A percentile compares a stretch with the other conserved stretches of the same genome.
Conservation (phyloP, 2,113 vertebrate genomes). For the Neodontobutis hainanensis region DNA sequence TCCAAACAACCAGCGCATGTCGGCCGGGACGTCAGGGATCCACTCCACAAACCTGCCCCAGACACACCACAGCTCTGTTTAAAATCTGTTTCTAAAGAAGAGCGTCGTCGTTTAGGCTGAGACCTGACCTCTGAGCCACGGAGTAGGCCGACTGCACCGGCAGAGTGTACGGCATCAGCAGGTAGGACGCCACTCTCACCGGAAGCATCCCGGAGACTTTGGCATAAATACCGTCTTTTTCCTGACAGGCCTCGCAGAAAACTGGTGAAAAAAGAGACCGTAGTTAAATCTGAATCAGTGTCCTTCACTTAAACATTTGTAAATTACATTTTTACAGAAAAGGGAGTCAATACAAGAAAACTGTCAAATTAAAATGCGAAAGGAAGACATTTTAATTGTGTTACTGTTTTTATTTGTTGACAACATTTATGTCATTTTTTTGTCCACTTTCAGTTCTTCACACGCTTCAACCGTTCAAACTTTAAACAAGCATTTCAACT, state of each 20-base stretch:
- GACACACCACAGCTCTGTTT: neutral
- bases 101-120: no score
- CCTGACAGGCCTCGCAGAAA: constrained; percentile 80
- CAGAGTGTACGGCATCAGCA: constrained; percentile 87
- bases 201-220: constrained; percentile 82
- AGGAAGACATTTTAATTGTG: no score
- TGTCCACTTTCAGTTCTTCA: no score
- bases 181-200: constrained; percentile 83
- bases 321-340: neutral
- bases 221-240: constrained; percentile 73
- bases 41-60: constrained; percentile 84
- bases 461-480: no score
- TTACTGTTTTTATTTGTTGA: no score
- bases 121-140: constrained; percentile 77
- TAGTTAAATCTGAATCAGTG: no score
- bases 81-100: neutral
- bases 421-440: no score
- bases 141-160: constrained; percentile 86
- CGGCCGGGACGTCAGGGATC: constrained; percentile 88
- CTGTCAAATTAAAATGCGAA: no score
- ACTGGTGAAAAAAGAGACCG: constrained; percentile 65
- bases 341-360: no score
- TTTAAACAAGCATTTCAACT: no score
- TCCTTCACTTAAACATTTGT: neutral
- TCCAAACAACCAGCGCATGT: constrained; percentile 83